Conservation (phyloP, 2,888 invertebrate genomes). For the Ormyrus thymus region DNA sequence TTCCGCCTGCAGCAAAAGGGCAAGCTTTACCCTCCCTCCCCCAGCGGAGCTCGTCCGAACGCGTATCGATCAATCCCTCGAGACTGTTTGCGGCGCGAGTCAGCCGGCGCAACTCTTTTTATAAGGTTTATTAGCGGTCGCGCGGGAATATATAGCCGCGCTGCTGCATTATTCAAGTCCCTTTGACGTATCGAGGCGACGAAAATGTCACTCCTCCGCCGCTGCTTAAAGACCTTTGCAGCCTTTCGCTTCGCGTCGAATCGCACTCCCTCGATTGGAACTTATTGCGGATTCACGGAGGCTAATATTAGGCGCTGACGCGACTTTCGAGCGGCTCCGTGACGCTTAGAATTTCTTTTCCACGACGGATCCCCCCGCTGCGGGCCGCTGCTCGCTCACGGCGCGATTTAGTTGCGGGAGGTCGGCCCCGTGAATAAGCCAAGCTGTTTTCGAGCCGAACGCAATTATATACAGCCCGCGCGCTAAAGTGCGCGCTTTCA, state of each 20-base stretch:
- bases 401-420: too few relatives aligned
- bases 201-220: slow-evolving; percentile 39
- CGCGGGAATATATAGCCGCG: slow-evolving; percentile 19
- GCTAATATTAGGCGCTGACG: too few relatives aligned
- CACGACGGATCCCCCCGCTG: too few relatives aligned
- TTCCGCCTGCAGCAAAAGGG: background rate
- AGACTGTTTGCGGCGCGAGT: slow-evolving; percentile 27
- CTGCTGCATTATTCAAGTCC: slow-evolving; percentile 37
- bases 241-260: too few relatives aligned
- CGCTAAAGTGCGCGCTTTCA: too few relatives aligned
- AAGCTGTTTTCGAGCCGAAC: too few relatives aligned
- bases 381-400: too few relatives aligned
- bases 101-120: slow-evolving; percentile 12
- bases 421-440: too few relatives aligned
- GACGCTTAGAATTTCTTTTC: too few relatives aligned
- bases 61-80: slow-evolving; percentile 31
- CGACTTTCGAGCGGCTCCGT: too few relatives aligned
- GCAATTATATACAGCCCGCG: too few relatives aligned
- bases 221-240: background rate
- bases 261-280: background rate
- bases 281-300: background rate
- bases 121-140: slow-evolving; percentile 36
- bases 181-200: slow-evolving; percentile 30
- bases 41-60: slow-evolving; percentile 1
- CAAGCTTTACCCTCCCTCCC: slow-evolving; percentile 8